Evolutionary conservation across 2,113 vertebrate genomes (phyloP).

Genomic region (Proteles cristata): DNA sequence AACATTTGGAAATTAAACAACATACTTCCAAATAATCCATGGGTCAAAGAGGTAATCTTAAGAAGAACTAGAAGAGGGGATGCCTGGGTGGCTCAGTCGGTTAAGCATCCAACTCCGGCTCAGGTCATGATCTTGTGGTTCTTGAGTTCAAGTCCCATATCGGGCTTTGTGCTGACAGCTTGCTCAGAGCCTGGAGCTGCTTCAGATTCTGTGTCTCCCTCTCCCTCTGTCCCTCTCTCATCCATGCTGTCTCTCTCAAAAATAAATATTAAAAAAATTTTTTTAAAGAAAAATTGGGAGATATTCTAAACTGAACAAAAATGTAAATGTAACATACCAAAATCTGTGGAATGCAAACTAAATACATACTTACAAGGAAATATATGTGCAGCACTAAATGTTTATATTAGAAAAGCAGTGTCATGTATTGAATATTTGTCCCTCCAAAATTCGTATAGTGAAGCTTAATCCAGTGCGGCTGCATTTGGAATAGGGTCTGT

Average conservation of each 20-base stretch:
- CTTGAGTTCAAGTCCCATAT: no score
- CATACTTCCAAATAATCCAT: not conserved
- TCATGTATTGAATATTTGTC: not conserved
- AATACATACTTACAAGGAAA: not conserved
- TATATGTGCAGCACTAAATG: not conserved
- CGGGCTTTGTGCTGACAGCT: no score
- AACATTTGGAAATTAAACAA: not conserved
- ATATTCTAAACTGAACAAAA: constrained; percentile 32
- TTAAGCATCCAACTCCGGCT: no score
- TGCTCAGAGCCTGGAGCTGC: no score
- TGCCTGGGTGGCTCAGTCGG: no score
- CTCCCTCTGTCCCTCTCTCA: no score
- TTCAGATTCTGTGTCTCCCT: no score
- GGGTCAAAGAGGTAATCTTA: not conserved
- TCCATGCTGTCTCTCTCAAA: no score
- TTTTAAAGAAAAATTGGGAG: not conserved
- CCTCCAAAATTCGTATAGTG: not conserved
- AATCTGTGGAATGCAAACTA: constrained; percentile 26
- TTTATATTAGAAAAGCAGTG: not conserved
- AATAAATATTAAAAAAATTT: no score
- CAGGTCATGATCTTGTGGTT: no score
- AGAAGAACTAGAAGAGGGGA: not conserved
- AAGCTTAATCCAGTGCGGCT: not conserved
- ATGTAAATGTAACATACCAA: not conserved
- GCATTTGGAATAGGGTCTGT: not conserved